Evolutionary conservation across 1,140 invertebrate species (phyloP).

Genomic region (Calosoma granatense): DNA sequence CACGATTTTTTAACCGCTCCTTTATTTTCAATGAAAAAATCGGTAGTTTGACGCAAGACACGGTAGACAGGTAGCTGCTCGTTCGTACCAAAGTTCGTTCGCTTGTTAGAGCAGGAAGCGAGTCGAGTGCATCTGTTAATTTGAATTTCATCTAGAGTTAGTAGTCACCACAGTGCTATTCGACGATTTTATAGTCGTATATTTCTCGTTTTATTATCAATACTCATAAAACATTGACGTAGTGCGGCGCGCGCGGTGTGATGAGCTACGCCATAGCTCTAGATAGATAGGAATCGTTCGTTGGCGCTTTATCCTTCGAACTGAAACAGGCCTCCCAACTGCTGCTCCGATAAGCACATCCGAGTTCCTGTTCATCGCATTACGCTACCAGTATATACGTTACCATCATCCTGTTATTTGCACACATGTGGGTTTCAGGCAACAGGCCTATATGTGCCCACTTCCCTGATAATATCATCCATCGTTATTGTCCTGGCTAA

Average conservation of each 20-base stretch:
- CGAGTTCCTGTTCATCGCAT: neutral
- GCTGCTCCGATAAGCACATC: neutral
- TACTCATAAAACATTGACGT: neutral
- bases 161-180: neutral
- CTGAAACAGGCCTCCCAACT: neutral
- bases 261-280: neutral
- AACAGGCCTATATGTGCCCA: no score
- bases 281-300: neutral
- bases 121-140: neutral
- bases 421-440: no score
- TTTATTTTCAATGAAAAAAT: neutral
- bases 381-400: no score
- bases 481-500: no score
- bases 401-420: no score
- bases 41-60: no score
- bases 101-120: neutral
- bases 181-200: neutral
- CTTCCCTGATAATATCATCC: no score
- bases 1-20: neutral
- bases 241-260: neutral
- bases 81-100: no score
- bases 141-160: neutral
- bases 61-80: no score
- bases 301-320: neutral
- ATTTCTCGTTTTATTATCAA: neutral